These are phyloP conservation scores for Nerophis lumbriciformis DNA, from an alignment of 2,113 vertebrate species.

Conservation along the genomic window DNA sequence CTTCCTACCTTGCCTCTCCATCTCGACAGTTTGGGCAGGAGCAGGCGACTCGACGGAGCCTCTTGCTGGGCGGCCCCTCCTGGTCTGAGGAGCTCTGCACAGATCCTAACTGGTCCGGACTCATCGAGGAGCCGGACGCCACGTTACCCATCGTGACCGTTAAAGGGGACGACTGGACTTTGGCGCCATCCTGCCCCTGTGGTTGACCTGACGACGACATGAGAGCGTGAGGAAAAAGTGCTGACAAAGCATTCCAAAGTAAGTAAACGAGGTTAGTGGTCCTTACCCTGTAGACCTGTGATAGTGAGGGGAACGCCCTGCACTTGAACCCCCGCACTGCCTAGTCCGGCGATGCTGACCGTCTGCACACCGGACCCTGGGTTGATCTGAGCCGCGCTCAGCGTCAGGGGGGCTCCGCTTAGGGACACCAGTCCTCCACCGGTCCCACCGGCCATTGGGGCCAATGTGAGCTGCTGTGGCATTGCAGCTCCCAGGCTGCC, in stretches of 20 bases:
- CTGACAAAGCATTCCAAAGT: background rate
- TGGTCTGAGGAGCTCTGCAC: slow-evolving; percentile 93
- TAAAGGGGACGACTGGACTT: slow-evolving; percentile 88
- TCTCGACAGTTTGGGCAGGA: slow-evolving; percentile 98
- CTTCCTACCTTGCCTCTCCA: slow-evolving; percentile 88
- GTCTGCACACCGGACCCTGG: slow-evolving; percentile 95
- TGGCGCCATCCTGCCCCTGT: slow-evolving; percentile 89
- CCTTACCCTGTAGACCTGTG: slow-evolving; percentile 91
- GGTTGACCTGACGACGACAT: slow-evolving; percentile 81
- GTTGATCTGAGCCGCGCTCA: slow-evolving; percentile 92
- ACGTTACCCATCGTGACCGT: slow-evolving; percentile 90
- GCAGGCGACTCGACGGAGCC: slow-evolving; percentile 91
- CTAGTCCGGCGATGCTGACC: slow-evolving; percentile 90
- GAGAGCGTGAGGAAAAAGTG: slow-evolving; percentile 2
- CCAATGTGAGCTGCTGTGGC: slow-evolving; percentile 90
- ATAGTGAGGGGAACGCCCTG: slow-evolving; percentile 97
- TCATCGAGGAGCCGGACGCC: slow-evolving; percentile 82
- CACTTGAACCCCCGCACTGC: slow-evolving; percentile 89
- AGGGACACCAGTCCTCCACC: slow-evolving; percentile 86
- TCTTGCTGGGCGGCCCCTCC: slow-evolving; percentile 90
- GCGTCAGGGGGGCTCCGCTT: slow-evolving; percentile 87
- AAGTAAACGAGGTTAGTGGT: background rate
- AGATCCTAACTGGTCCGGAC: slow-evolving; percentile 91
- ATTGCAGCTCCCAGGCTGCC: slow-evolving; percentile 86
- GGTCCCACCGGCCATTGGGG: slow-evolving; percentile 85